Evolutionary conservation across 2,888 invertebrate species (phyloP).

Genomic region (Icerya purchasi): DNA sequence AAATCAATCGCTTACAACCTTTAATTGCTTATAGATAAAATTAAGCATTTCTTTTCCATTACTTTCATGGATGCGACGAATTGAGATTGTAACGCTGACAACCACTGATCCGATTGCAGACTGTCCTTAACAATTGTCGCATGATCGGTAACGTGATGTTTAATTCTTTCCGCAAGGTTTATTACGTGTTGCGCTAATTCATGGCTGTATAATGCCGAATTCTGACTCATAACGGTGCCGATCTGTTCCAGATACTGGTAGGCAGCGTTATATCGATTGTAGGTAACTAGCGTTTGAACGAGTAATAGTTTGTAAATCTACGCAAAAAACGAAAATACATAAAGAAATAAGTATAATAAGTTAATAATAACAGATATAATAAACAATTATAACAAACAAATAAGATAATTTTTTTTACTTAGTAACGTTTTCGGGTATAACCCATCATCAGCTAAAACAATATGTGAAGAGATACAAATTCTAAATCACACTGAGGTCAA

Average conservation of each 20-base stretch:
- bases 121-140: constrained; percentile 16
- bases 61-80: too few species aligned
- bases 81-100: constrained; percentile 21
- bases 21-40: too few species aligned
- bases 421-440: too few species aligned
- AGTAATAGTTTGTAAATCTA: constrained; percentile 68
- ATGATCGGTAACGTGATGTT: constrained; percentile 16
- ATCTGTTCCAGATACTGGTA: constrained; percentile 66
- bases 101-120: constrained; percentile 30
- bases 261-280: constrained; percentile 41
- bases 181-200: constrained; percentile 17
- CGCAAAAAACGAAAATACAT: constrained; percentile 18
- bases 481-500: too few species aligned
- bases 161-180: constrained; percentile 25
- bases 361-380: not conserved
- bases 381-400: not conserved
- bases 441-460: too few species aligned
- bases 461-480: too few species aligned
- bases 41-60: too few species aligned
- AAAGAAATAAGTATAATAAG: constrained; percentile 6
- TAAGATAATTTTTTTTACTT: constrained; percentile 2
- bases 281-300: constrained; percentile 52
- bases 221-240: constrained; percentile 38
- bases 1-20: too few species aligned
- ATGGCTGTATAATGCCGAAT: constrained; percentile 31